Percentiles rank a stretch among this genome's conserved stretches.
phyloP scores from a whole-genome alignment of 2,113 vertebrate genomes.

The Rhea pennata region DNA sequence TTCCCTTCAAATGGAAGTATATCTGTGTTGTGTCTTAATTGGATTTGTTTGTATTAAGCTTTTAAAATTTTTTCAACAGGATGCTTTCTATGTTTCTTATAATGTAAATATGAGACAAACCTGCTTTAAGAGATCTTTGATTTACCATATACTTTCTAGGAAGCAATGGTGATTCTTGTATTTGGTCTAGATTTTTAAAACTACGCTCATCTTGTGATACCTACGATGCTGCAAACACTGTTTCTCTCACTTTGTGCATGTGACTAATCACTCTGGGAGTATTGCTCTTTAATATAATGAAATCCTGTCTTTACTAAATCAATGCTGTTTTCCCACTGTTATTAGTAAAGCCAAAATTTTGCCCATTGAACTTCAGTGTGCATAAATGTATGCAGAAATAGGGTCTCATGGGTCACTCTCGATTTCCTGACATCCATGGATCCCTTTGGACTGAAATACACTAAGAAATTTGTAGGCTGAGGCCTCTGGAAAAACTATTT shows the following conservation, averaged over 20 bases:
- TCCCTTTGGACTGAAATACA: neutral
- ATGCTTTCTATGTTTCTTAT: neutral
- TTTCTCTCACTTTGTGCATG: neutral
- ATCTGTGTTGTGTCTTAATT: neutral
- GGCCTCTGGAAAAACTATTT: neutral
- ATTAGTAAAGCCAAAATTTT: neutral
- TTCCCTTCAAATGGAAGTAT: neutral
- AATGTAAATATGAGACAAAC: neutral
- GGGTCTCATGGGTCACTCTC: neutral
- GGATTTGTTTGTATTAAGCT: neutral
- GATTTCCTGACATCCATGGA: neutral
- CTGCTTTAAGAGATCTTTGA: neutral
- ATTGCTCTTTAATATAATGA: neutral
- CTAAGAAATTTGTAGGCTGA: neutral
- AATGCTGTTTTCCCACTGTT: neutral
- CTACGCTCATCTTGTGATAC: neutral
- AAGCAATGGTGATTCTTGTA: neutral
- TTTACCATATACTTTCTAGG: neutral
- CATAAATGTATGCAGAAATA: neutral
- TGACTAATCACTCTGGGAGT: neutral
- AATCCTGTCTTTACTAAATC: neutral
- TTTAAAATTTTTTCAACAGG: neutral
- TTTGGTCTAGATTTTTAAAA: neutral
- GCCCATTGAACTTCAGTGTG: neutral
- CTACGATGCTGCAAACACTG: neutral